These are phyloP conservation scores for Aphelenchoides avenae DNA, from an alignment of 1,140 invertebrate species.

Conservation along the genomic window DNA sequence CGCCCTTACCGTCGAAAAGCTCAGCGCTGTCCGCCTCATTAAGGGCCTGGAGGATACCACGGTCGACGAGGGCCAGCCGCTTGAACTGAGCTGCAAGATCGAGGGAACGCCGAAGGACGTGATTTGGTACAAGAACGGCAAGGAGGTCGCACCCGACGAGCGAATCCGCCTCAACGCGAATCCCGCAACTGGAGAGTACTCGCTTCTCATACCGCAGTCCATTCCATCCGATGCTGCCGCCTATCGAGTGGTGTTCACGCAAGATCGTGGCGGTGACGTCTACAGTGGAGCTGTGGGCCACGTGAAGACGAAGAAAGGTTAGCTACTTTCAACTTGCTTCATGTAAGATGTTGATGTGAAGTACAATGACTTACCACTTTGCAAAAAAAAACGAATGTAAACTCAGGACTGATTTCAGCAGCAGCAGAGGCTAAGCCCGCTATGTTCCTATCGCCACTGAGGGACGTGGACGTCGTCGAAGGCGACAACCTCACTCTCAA, in stretches of 20 bases:
- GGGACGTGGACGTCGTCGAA: constrained; percentile 48
- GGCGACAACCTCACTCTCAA: constrained; percentile 57
- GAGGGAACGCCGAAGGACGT: constrained; percentile 48
- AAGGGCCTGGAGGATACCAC: constrained; percentile 50
- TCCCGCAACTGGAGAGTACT: constrained; percentile 48
- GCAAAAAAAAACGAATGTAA: too few relatives aligned
- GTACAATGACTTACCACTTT: too few relatives aligned
- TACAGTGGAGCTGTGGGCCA: constrained; percentile 53
- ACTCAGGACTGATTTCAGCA: too few relatives aligned
- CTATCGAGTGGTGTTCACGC: constrained; percentile 54
- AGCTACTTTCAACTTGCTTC: too few relatives aligned
- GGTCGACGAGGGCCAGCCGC: constrained; percentile 51
- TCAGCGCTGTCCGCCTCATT: constrained; percentile 48
- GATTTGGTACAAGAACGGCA: constrained; percentile 67
- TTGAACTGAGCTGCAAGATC: constrained; percentile 44
- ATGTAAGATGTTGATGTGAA: too few relatives aligned
- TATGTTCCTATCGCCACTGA: constrained; percentile 49
- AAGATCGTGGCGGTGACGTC: constrained; percentile 53
- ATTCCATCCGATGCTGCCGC: constrained; percentile 49
- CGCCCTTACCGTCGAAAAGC: constrained; percentile 47
- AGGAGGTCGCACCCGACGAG: constrained; percentile 74
- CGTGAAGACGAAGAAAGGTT: constrained; percentile 42
- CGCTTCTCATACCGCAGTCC: constrained; percentile 42
- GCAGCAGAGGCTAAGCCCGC: constrained; percentile 35
- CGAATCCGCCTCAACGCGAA: constrained; percentile 65